Conservation (phyloP, 2,888 invertebrate species). For the Coecobrya sp. region DNA sequence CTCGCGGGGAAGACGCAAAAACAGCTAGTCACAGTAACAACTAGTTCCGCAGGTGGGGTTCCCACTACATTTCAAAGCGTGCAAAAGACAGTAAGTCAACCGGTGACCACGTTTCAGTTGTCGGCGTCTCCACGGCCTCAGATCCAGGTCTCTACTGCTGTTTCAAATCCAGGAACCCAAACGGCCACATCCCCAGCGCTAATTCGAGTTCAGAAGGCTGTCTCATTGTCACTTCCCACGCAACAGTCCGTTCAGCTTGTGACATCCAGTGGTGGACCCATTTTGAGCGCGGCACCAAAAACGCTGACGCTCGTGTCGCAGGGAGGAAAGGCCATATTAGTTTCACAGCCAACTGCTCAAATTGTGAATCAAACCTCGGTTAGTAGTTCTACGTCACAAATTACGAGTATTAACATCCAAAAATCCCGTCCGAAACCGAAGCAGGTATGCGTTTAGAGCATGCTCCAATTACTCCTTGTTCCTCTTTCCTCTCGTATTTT, state of each 20-base stretch:
- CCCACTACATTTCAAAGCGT: constrained; percentile 4
- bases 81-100: constrained; percentile 33
- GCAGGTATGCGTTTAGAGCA: constrained; percentile 82
- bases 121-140: constrained; percentile 48
- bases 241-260: constrained; percentile 67
- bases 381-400: constrained; percentile 83
- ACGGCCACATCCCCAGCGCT: constrained; percentile 62
- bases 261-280: constrained; percentile 67
- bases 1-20: constrained; percentile 2
- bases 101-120: constrained; percentile 58
- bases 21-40: constrained; percentile 39
- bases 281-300: constrained; percentile 67
- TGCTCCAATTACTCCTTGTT: constrained; percentile 26
- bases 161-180: constrained; percentile 13
- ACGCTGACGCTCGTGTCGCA: constrained; percentile 75
- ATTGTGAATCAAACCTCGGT: constrained; percentile 77
- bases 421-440: constrained; percentile 84
- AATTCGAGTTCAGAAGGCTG: constrained; percentile 73
- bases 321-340: constrained; percentile 77
- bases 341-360: constrained; percentile 75
- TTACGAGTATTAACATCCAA: constrained; percentile 81
- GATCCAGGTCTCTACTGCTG: constrained; percentile 46
- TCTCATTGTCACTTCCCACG: constrained; percentile 34
- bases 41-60: neutral
- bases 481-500: constrained; percentile 45